Base-by-base conservation (phyloP, 2,888 invertebrate genomes). In the Pocota personata region DNA sequence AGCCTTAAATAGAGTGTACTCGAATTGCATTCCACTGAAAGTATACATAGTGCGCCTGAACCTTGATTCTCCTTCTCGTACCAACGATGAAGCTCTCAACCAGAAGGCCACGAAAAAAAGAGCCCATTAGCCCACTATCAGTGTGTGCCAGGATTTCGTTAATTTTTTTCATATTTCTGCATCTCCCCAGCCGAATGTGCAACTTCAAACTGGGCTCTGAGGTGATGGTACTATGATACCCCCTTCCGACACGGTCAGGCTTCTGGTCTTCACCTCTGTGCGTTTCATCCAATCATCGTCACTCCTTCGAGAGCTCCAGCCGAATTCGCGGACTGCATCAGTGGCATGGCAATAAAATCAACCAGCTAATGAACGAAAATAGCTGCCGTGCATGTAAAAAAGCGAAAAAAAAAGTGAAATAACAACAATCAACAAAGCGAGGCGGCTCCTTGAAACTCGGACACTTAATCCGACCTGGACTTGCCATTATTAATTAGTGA, bases 401-500 rank as follows among this genome's bases (percentile, higher is more conserved):
- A 19, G 12, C 32, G n/a, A 40, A n/a, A 62, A 62, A 21, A 46
- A 46, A 19, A 16, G 1, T 5, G 27, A 16, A 1, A 35, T 12
- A 27, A 3, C n/a, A 7, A 12, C 37, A 58, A 14, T n/a, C 12
- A 19, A 37, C 37, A 57, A 43, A 27, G 48, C 37, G 27, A 48
- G 16, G 30, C 76, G 43, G 66, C 66, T 67, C 19, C 75, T 86
- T 71, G 67, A 80, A 80, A 80, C 76, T 72, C 66, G 72, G 67
- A 76, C 76, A 72, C 55, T 80, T 76, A 86, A 77, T 84, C 77
- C 86, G 46, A 10, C 57, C 55, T 48, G 55, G 72, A 6, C 76
- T 16, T 66, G 80, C 57, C 72, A 67, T 86, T 86, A 86, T 82
- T 86, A 86, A 86, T 86, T 86, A 82, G 77, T 50, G 76, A 62